Evolutionary conservation across 2,113 vertebrate species (phyloP), one percentile per base, ranked within the genome.

Genomic region (Vicugna pacos): DNA sequence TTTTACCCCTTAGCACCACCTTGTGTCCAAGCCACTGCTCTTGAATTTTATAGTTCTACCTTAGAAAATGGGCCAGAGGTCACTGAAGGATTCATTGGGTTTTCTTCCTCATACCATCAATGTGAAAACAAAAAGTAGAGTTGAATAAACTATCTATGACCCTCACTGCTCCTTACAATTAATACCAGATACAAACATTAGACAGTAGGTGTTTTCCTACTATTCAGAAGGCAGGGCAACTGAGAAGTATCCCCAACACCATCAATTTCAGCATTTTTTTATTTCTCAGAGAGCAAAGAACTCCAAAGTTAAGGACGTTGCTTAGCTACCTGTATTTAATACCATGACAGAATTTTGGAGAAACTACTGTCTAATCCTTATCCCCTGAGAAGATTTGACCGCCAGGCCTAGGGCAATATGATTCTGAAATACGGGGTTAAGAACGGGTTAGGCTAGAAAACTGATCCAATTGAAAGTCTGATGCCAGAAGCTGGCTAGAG

Each of bases 1-100:
- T 97, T 96, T 95, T 97, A 96, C 96, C 92, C 86, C 97, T 92
- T 96, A 97, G 95, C 96, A 96, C 96, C 97, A 97, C 96, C 97
- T 98, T 96, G 95, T 97, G 92, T 97, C 58, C 95, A 95, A 87
- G 24, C 75, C 75, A 32, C 38, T 76, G n/a, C 75, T 94, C 56
- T 65, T 70, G 38, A 60, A 48, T 86, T 89, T 90, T 38, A 73
- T 52, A 48, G 35, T 85, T 88, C 10, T 28, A 24, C 2, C 0
- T 28, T 77, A 48, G 24, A 91, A 70, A 75, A 50, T 26, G 38
- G 84, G 60, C n/a, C 72, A 58, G 86, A 80, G 35, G 38, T 79
- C 60, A 48, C 14, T 75, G 50, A 80, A 82, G 52, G 32, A 90
- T 62, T 73, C n/a, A 22, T 3, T 42, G 54, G 20, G 3, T 90